Evolutionary conservation across 30 jellyfish, hydroid and myxozoan species (phyloP).

Genomic region (Mastigias papua): DNA sequence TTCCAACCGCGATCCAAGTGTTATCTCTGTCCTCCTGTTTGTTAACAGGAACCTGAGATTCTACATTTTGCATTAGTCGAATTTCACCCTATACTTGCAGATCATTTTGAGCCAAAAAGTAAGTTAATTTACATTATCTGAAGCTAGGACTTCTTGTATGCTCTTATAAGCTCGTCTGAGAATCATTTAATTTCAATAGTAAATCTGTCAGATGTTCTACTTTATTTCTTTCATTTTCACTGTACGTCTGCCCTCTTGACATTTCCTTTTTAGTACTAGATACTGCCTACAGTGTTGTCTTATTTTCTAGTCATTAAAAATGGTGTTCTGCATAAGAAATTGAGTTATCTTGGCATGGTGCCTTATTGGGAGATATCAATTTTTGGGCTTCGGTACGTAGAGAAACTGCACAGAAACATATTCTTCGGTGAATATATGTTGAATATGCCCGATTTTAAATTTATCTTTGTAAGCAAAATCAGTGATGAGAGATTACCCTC

Average conservation of each 20-base stretch:
- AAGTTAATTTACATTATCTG: not conserved
- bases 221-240: too few species aligned
- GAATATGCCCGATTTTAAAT: too few species aligned
- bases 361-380: conserved; percentile 76
- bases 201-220: too few species aligned
- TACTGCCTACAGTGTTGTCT: not conserved
- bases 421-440: too few species aligned
- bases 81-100: conserved; percentile 47
- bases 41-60: conserved; percentile 68
- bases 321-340: conserved; percentile 67
- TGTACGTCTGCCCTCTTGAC: not conserved
- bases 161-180: not conserved
- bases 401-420: too few species aligned
- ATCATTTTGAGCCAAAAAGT: conserved; percentile 44
- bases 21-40: too few species aligned
- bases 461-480: too few species aligned
- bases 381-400: conserved; percentile 72
- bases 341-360: conserved; percentile 71
- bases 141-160: not conserved
- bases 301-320: conserved; percentile 69
- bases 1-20: too few species aligned
- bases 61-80: conserved; percentile 78
- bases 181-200: too few species aligned
- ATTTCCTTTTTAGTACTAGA: not conserved
- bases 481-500: too few species aligned